Conservation (phyloP, 2,113 vertebrate genomes). For the Nesospiza acunhae region DNA sequence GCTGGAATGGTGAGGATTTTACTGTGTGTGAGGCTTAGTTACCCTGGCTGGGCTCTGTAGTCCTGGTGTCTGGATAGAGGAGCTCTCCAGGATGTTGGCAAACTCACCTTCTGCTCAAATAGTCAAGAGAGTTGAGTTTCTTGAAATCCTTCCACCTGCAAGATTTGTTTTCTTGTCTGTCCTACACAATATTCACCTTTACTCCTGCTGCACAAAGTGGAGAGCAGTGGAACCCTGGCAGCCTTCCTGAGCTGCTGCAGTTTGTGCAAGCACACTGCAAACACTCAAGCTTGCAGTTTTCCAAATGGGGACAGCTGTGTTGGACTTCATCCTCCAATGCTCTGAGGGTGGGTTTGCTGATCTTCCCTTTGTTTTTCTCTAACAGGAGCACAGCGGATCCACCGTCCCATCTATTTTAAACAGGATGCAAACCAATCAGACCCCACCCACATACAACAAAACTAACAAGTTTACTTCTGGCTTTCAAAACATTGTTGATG, state of each 20-base stretch:
- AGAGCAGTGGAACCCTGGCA: background rate
- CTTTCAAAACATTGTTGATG: slow-evolving; percentile 97
- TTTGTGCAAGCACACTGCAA: background rate
- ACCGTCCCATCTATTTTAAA: slow-evolving; percentile 97
- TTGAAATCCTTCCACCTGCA: background rate
- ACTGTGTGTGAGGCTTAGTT: background rate
- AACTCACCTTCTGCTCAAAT: background rate
- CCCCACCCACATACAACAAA: slow-evolving; percentile 95
- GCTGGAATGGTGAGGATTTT: background rate
- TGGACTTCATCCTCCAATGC: background rate
- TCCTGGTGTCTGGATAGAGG: background rate
- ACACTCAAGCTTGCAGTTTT: background rate
- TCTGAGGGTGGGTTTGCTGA: background rate
- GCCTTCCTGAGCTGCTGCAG: background rate
- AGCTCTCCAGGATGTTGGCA: background rate
- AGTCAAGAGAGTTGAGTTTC: background rate
- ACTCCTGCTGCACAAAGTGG: background rate
- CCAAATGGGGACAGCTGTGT: background rate
- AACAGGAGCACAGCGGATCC: slow-evolving; percentile 94
- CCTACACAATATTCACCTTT: background rate
- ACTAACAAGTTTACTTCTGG: slow-evolving; percentile 97
- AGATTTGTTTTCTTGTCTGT: background rate
- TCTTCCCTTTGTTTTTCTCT: background rate
- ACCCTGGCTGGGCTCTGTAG: background rate
- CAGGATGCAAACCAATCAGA: slow-evolving; percentile 96